Base-by-base conservation (phyloP, 1,140 invertebrate species). In the Leptonema lineaticorne region DNA sequence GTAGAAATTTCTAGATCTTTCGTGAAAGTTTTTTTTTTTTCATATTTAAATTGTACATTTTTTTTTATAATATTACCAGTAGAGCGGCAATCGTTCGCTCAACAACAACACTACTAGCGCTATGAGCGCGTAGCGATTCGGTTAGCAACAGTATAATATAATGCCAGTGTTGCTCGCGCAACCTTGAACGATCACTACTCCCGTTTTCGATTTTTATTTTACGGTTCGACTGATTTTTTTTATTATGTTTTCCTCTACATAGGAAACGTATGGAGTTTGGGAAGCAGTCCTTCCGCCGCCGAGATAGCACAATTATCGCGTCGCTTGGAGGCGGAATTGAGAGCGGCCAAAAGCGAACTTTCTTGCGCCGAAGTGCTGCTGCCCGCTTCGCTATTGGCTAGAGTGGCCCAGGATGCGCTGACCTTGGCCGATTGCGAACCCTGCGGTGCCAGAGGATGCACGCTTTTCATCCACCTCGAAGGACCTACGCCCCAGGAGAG, bases 361-460 rank as follows among this genome's bases (percentile, higher is more conserved):
- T 85, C 87, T 57, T 90, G 91, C 74, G 91, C 90, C 11, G 91
- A 93, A 78, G 90, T 94, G 7, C 82, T 93, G 50, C 80, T 94
- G 70, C 92, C 92, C 9, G 87, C 88, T 45, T 89, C 92, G 77
- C 85, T 94, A 41, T 84, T 92, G 29, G 85, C 86, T 29, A 82
- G 89, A 74, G 89, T 93, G 63, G 87, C 92, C 14, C 82, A 87
- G 68, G 89, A 93, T 76, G 88, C 92, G 22, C 82, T 93, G 45
- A 84, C 85, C 9, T 88, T 92, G 82, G 90, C 92, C 0, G 92
- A 93, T 75, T 87, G 87, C 28, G 93, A 95, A 78, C 92, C 92
- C 18, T 94, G 92, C 76, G 93, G 92, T 63, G 86, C 93, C 2
- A 80, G 90, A 63, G 90, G 90, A 20, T 90, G 90, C 72, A 90